phyloP scores from a whole-genome alignment of 2,113 vertebrate species.

The Prietella phreatophila region DNA sequence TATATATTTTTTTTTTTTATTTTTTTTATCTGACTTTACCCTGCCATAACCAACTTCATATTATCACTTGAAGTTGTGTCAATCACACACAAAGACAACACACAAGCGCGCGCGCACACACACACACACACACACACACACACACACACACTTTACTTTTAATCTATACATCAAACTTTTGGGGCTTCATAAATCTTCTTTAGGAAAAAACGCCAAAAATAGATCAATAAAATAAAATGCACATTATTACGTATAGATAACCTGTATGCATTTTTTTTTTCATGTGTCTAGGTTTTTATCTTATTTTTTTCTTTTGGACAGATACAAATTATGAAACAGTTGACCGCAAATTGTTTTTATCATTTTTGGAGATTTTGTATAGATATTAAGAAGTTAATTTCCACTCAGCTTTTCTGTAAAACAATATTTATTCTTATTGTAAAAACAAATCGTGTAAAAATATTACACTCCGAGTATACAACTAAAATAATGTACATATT shows the following conservation, averaged over 20 bases:
- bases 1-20: no score
- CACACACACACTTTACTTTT: background rate
- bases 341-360: background rate
- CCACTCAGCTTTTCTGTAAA: conserved; percentile 63
- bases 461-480: conserved; percentile 92
- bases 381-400: conserved; percentile 54
- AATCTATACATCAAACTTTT: background rate
- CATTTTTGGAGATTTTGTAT: background rate
- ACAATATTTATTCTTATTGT: conserved; percentile 77
- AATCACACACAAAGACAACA: no score
- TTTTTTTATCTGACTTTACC: no score
- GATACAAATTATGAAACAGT: background rate
- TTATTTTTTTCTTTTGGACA: background rate
- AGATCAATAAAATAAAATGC: background rate
- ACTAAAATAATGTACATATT: conserved; percentile 89
- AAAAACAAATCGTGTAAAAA: conserved; percentile 91
- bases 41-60: no score
- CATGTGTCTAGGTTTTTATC: background rate
- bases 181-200: background rate
- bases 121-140: conserved; percentile 2
- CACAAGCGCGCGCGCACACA: no score
- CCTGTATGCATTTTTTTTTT: background rate
- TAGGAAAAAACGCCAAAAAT: background rate
- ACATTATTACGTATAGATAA: background rate
- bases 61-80: no score